phyloP scores from a whole-genome alignment of 2,797 vertebrate species.

The Neosilurus hyrtlii region DNA sequence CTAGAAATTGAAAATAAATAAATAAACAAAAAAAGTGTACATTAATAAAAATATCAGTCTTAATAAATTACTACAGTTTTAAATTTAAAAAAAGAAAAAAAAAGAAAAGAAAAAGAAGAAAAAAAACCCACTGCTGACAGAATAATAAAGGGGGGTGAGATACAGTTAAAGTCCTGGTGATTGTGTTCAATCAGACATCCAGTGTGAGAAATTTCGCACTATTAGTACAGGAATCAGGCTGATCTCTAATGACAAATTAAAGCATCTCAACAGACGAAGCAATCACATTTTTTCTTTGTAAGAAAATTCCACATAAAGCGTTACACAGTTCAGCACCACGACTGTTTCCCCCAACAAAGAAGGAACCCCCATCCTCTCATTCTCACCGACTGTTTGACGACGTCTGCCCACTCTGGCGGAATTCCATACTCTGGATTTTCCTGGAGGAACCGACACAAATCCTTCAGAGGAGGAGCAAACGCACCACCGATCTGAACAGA shows the following conservation, averaged over 20 bases:
- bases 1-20: slow-evolving; percentile 62
- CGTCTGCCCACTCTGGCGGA: slow-evolving; percentile 96
- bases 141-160: too few relatives aligned
- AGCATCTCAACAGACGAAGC: background rate
- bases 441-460: slow-evolving; percentile 92
- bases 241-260: background rate
- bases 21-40: background rate
- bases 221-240: background rate
- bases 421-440: slow-evolving; percentile 98
- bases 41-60: background rate
- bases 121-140: too few relatives aligned
- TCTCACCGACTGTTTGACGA: slow-evolving; percentile 97
- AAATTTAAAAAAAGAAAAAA: background rate
- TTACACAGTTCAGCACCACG: background rate
- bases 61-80: too few relatives aligned
- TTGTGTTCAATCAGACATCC: background rate
- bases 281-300: background rate
- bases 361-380: slow-evolving; percentile 40
- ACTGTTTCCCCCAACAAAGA: background rate
- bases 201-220: background rate
- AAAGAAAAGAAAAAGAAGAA: background rate
- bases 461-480: slow-evolving; percentile 95
- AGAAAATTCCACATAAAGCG: background rate
- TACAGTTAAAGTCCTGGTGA: background rate
- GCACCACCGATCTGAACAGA: slow-evolving; percentile 90